Base-by-base conservation (phyloP, 2,888 invertebrate genomes). In the Tetropium fuscum region DNA sequence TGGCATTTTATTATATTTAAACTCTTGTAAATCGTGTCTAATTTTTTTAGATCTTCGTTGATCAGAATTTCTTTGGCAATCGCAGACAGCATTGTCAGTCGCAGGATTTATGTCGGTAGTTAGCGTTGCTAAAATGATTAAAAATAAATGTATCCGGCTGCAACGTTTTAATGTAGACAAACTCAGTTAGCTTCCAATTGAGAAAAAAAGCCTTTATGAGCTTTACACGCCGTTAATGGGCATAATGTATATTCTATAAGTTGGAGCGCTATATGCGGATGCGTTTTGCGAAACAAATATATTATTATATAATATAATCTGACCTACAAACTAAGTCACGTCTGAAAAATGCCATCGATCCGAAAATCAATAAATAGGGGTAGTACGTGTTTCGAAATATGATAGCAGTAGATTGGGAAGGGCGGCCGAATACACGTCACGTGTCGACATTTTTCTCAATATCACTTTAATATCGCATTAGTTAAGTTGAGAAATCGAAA, bases 401-500 rank as follows among this genome's bases (percentile, higher is more conserved):
- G 68, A 70, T 67, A 64, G 61, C 62, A 55, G 63, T 57, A 53
- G 58, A 40, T 43, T 54, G 53, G 44, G 40, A 34, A 27, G 55
- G 49, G 47, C 54, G 60, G 60, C 51, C 56, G 63, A 53, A 64
- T 63, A 67, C 68, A 64, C 62, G 69, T 73, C 74, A 74, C 74
- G 74, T 69, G 71, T 69, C 70, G 63, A 70, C 73, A 68, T 72
- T 72, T 74, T 71, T 72, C 71, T 68, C 72, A 66, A 74, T 74
- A 74, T 73, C 71, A 66, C 69, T 70, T 70, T 70, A 73, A 74
- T 74, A 73, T 72, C 72, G 60, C 70, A 66, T 67, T 69, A 64
- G 71, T 72, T 69, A 71, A 72, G 62, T 74, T 73, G 69, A 71
- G 71, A 77, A 74, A 76, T 77, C 74, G 75, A 73, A 73, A 74